Evolutionary conservation across 1,140 invertebrate genomes (phyloP).

Genomic region (Phthorimaea operculella): DNA sequence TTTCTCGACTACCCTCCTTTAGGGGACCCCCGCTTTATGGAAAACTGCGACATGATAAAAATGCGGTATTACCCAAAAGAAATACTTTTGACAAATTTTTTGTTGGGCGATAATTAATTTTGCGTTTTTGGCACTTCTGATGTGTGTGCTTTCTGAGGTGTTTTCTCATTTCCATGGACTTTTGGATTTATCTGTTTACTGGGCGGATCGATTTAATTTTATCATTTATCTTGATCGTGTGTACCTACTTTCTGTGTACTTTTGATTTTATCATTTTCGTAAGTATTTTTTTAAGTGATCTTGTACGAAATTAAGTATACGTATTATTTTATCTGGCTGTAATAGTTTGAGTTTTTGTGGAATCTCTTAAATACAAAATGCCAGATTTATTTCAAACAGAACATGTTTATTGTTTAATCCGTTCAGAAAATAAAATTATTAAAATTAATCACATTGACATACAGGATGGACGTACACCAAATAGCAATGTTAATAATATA

Average conservation of each 20-base stretch:
- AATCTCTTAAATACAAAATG: conserved; percentile 41
- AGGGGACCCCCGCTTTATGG: conserved; percentile 36
- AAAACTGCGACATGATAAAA: conserved; percentile 57
- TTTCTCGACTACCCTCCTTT: conserved; percentile 46
- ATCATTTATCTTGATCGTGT: too few relatives aligned
- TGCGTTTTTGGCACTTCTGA: background rate
- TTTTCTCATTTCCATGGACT: too few relatives aligned
- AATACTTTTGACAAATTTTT: background rate
- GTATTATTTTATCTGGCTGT: too few relatives aligned
- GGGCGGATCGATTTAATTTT: too few relatives aligned
- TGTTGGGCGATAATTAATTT: background rate
- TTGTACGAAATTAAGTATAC: too few relatives aligned
- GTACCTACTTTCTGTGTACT: too few relatives aligned
- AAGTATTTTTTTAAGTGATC: too few relatives aligned
- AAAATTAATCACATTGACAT: conserved; percentile 64
- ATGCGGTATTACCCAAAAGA: conserved; percentile 37
- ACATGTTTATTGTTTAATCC: conserved; percentile 67
- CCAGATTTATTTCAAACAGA: conserved; percentile 63
- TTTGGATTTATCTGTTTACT: too few relatives aligned
- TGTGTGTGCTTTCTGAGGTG: too few relatives aligned
- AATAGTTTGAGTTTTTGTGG: too few relatives aligned
- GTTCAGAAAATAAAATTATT: conserved; percentile 56
- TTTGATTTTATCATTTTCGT: too few relatives aligned
- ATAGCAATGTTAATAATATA: conserved; percentile 55
- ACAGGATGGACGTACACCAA: conserved; percentile 65